A percentile compares a stretch with the other conserved stretches of the same genome.
Evolutionary conservation across 2,113 vertebrate species (phyloP).

Genomic region (Alces alces): DNA sequence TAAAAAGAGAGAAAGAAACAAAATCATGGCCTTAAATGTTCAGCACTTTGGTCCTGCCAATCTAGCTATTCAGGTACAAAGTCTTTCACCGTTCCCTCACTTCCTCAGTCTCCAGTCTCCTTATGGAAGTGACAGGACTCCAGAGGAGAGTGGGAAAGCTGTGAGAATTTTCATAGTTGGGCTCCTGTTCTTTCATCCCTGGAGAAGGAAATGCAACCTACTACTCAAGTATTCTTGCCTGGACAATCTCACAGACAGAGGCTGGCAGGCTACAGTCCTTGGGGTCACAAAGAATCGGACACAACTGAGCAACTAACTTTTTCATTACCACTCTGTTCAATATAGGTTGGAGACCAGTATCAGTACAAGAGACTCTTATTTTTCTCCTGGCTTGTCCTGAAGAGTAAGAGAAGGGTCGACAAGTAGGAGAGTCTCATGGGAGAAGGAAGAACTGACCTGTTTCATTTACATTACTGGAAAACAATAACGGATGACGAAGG

Average conservation of each 20-base stretch:
- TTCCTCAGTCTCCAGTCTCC: neutral
- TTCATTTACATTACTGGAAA: neutral
- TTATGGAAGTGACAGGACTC: neutral
- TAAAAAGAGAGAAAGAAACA: neutral
- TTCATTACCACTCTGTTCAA: neutral
- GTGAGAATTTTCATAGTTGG: neutral
- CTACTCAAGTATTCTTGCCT: neutral
- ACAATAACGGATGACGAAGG: neutral
- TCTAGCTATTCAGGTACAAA: neutral
- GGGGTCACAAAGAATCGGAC: neutral
- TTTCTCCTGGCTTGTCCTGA: neutral
- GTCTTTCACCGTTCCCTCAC: neutral
- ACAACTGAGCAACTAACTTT: neutral
- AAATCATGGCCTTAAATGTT: neutral
- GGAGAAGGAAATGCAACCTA: neutral
- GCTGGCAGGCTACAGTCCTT: neutral
- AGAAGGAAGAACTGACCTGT: neutral
- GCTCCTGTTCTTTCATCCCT: neutral
- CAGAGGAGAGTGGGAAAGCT: neutral
- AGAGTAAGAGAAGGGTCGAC: neutral
- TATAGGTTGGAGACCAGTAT: neutral
- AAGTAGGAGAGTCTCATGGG: neutral
- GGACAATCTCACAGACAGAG: neutral
- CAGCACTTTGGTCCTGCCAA: neutral
- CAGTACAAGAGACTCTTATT: neutral